phyloP scores from a whole-genome alignment of 2,113 vertebrate species.

The Rhineura floridana region DNA sequence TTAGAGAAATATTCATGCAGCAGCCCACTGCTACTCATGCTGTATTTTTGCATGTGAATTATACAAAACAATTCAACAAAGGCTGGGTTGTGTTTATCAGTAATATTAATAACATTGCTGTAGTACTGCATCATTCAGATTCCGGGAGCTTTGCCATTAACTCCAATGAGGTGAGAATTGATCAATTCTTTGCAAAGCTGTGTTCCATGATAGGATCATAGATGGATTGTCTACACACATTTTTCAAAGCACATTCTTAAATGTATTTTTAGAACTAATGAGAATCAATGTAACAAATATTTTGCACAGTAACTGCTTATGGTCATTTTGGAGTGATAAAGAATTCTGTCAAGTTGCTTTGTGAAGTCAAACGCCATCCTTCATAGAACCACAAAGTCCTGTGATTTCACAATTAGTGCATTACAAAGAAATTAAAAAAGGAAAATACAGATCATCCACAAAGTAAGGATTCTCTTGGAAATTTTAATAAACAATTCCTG shows the following conservation, averaged over 20 bases:
- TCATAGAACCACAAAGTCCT: background rate
- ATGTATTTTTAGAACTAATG: conserved; percentile 1
- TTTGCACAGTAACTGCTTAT: background rate
- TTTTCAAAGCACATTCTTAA: background rate
- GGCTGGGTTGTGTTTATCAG: background rate
- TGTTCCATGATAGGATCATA: background rate
- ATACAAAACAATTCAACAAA: background rate
- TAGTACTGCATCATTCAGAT: background rate
- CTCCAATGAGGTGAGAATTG: background rate
- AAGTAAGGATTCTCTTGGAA: background rate
- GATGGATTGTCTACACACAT: background rate
- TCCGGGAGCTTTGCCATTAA: background rate
- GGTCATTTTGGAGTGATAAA: background rate
- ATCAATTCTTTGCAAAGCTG: background rate
- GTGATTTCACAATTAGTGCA: background rate
- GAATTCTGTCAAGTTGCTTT: background rate
- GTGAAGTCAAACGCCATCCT: background rate
- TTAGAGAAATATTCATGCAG: too few species aligned
- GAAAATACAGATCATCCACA: background rate
- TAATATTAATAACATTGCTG: background rate
- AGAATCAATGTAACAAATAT: conserved; percentile 5
- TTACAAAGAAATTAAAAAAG: background rate
- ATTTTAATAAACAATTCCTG: background rate
- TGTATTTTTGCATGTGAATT: background rate
- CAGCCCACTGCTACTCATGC: too few species aligned